Evolutionary conservation across 1,140 invertebrate genomes (phyloP), one percentile per base, ranked within the genome.

Genomic region (Listronotus oregonensis): DNA sequence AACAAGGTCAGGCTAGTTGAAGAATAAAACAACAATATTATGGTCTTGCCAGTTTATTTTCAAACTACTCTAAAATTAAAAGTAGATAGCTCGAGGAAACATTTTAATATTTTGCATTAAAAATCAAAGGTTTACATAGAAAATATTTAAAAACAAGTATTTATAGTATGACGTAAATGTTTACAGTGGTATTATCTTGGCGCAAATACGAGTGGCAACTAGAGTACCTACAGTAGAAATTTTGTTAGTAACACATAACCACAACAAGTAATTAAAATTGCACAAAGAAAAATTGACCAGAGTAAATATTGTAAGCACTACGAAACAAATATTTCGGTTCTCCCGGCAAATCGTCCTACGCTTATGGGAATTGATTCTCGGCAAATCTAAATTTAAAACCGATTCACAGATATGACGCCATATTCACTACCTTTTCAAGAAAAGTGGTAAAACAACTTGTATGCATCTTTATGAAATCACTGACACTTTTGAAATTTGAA

Each of bases 331-430:
- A 21, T 32, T 11, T 51, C 12, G 37, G 39, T 39, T 18, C 1
- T 44, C 42, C 11, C 15, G 32, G 46, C 55, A 43, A 39, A 66
- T 51, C 18, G 42, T 44, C 49, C 46, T 49, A 21, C 46, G 46
- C 9, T 27, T 8, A 12, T 21, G 18, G 46, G 18, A 15, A 32
- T 21, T 32, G 39, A 31, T 32, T 50, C 46, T 39, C 42, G 46
- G 50, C 52, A 64, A 40, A 74, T 80, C 79, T 80, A 80, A 80
- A 79, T 79, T 80, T 81, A 81, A 75, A 80, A 75, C 72, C 66
- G 67, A 74, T 55, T 68, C 66, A 74, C 67, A 78, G 71, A 75
- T 78, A 78, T 77, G 83, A 82, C 83, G 83, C 84, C 84, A 85
- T 85, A 84, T 85, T 85, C 80, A 77, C 73, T 78, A 76, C 77